Evolutionary conservation across 2,888 invertebrate species (phyloP), one percentile per base, ranked within the genome.

Genomic region (Protonemura montana): DNA sequence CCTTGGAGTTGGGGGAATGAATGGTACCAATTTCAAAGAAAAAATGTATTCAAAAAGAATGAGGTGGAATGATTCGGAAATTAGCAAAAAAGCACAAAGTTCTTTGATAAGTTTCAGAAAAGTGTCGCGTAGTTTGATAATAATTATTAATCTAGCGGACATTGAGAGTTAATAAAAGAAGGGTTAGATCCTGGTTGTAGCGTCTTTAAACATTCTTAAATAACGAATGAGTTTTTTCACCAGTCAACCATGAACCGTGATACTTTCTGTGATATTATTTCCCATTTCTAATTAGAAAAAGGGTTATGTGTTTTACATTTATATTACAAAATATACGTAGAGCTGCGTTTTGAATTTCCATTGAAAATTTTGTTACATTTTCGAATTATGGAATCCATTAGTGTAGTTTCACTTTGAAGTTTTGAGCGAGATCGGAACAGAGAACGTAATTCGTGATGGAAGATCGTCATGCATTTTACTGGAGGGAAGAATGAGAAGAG

Each of bases 331-430:
- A 83, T 83, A 42, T 83, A 83, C 82, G 82, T 41, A 35, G 26
- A 59, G 59, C 59, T 41, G 41, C 82, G 41, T 83, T 83, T 83
- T 83, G 82, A 83, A 83, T 41, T 41, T 83, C 35, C 82, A 83
- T 83, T 83, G 82, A 41, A 83, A 83, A 83, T 42, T 59, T 83
- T 83, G 82, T 83, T 83, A 35, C 35, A 83, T 83, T 83, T 83
- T 87, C 86, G 85, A 87, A 87, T 85, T 85, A 87, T 85, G 86
- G 85, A 87, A 87, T 87, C 85, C 86, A 85, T 87, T 87, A 87
- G 85, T 85, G 85, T 84, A 85, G 85, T 87, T 87, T 80, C 84
- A 85, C 86, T 87, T 87, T 87, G 86, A 87, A 87, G 86, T 42
- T 59, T 59, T 59, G 59, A 10, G 59, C 59, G 59, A 41, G 41